Base-by-base conservation (phyloP, 2,113 vertebrate species). In the Cromileptes altivelis region DNA sequence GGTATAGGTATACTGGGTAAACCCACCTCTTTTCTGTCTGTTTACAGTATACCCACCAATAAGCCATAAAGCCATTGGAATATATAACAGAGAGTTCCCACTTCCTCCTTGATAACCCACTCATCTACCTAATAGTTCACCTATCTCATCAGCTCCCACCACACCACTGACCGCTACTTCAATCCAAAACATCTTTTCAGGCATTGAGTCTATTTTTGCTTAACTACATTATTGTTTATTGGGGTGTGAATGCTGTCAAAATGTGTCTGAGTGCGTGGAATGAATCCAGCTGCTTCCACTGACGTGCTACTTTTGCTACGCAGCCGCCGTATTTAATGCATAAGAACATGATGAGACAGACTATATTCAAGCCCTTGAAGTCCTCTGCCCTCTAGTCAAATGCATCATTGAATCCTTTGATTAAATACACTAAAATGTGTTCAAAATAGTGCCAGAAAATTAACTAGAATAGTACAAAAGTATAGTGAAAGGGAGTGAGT, bases 231-330 rank as follows among this genome's bases (percentile, higher is more conserved):
- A 74, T 82, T 85, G 84, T 86, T 78, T 82, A 76, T 27, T 79
- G 65, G 40, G 58, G 60, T 85, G 81, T 88, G 81, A 86, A 53
- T 13, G 37, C 61, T 78, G 78, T 79, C 61, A 49, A 37, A 70
- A 42, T 83, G 17, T 25, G 53, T 86, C 57, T 61, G 68, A 42
- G 77, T 27, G n/a, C 64, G 27, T 6, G 61, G 50, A 71, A 56
- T 3, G 55, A 50, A 79, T 84, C 84, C 86, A 87, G 86, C 79
- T 90, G 88, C 37, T 6, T 56, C 55, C 11, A 14, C 79, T 79
- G 75, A 75, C 25, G 11, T 52, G 57, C 49, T n/a, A 57, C 57
- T 33, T 61, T 82, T 6, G 13, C 62, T 58, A n/a, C 12, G 50
- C 10, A 84, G 60, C 60, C 47, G 19, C 21, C 42, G 17, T 33